These are phyloP conservation scores for Saccopteryx bilineata DNA, from an alignment of 2,113 vertebrate genomes.

Conservation along the genomic window DNA sequence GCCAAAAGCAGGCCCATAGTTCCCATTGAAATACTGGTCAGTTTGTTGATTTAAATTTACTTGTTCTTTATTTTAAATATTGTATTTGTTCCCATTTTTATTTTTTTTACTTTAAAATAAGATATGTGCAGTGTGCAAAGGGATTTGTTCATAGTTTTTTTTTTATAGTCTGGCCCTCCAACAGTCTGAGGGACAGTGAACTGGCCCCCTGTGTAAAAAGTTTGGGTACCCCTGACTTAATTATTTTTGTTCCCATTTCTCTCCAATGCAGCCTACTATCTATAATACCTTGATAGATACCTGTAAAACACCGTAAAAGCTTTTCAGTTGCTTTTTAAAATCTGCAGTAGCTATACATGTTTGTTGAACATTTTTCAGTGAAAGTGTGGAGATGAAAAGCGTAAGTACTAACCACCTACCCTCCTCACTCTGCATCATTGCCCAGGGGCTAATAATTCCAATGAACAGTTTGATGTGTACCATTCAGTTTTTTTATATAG, in stretches of 20 bases:
- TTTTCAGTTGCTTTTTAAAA: constrained; percentile 15
- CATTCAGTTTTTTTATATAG: not conserved
- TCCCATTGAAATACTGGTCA: too few relatives aligned
- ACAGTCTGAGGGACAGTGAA: too few relatives aligned
- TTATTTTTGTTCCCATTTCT: not conserved
- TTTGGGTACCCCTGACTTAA: too few relatives aligned
- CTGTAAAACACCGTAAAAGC: not conserved
- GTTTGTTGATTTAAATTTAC: too few relatives aligned
- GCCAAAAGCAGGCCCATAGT: too few relatives aligned
- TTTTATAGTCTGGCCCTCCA: too few relatives aligned
- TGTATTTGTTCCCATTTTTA: too few relatives aligned
- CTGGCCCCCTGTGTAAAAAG: too few relatives aligned
- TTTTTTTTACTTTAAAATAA: too few relatives aligned
- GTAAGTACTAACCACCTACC: not conserved
- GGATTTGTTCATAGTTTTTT: too few relatives aligned
- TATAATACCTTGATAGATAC: not conserved
- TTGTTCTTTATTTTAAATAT: too few relatives aligned
- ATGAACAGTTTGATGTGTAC: not conserved
- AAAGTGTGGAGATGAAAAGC: constrained; percentile 10
- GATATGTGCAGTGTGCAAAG: too few relatives aligned
- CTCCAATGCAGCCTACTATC: not conserved
- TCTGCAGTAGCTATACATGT: not conserved
- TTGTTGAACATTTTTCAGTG: constrained; percentile 7
- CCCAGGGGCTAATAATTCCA: not conserved
- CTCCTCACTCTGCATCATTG: not conserved